These are phyloP conservation scores for Busseola fusca DNA, from an alignment of 2,888 invertebrate species.

Conservation along the genomic window DNA sequence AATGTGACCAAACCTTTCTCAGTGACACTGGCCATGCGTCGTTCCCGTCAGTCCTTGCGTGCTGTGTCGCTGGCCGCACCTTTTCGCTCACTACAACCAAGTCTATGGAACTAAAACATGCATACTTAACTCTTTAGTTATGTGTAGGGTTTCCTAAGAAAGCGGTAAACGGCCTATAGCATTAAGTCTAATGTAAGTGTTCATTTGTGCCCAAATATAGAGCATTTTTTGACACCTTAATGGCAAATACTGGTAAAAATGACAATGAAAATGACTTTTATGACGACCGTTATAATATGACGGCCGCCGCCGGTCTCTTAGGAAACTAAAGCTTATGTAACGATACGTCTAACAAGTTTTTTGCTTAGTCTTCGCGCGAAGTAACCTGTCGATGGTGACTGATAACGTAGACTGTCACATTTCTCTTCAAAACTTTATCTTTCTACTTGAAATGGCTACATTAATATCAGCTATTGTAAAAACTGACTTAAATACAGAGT, in stretches of 20 bases:
- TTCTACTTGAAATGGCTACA: slow-evolving; percentile 17
- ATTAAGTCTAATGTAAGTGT: neutral
- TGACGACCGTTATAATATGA: neutral
- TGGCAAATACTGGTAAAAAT: neutral
- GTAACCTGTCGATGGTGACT: slow-evolving; percentile 33
- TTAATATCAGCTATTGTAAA: neutral
- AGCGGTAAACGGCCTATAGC: neutral
- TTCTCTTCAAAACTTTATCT: slow-evolving; percentile 13
- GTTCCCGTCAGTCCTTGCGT: neutral
- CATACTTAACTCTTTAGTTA: neutral
- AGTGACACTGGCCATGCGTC: neutral
- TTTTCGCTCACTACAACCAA: neutral
- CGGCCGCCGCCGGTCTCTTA: neutral
- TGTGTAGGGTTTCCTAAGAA: neutral
- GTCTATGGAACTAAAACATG: neutral
- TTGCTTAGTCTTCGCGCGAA: slow-evolving; percentile 11
- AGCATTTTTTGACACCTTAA: neutral
- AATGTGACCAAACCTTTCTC: neutral
- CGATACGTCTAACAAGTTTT: slow-evolving; percentile 16
- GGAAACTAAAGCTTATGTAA: neutral
- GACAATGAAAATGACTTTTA: neutral
- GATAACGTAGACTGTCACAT: slow-evolving; percentile 24
- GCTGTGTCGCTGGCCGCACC: neutral
- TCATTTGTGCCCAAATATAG: neutral
- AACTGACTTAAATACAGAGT: too few species aligned